A percentile compares a stretch with the other conserved stretches of the same genome.
These are phyloP conservation scores for Mesocricetus auratus DNA, from an alignment of 2,113 vertebrate genomes.

Conservation along the genomic window DNA sequence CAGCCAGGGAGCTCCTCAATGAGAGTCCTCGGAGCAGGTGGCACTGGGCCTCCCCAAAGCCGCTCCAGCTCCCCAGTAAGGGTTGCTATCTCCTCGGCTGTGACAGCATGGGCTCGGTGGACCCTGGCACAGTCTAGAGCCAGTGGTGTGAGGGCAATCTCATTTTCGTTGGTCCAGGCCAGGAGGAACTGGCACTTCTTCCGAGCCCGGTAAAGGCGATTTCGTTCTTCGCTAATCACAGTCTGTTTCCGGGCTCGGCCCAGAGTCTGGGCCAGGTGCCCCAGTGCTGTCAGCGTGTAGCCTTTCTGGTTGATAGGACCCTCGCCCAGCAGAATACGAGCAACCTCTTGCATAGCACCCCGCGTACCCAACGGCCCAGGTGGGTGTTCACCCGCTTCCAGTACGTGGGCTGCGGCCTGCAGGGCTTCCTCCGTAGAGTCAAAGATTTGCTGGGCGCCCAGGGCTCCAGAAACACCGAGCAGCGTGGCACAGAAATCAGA, in stretches of 20 bases:
- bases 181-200: slow-evolving; percentile 93
- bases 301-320: slow-evolving; percentile 69
- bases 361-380: slow-evolving; percentile 84
- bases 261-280: slow-evolving; percentile 86
- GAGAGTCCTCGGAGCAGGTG: slow-evolving; percentile 79
- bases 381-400: slow-evolving; percentile 81
- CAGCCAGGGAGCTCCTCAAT: slow-evolving; percentile 89
- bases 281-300: slow-evolving; percentile 89
- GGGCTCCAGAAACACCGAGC: slow-evolving; percentile 87
- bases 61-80: slow-evolving; percentile 85
- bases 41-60: slow-evolving; percentile 86
- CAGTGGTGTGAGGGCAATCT: slow-evolving; percentile 71
- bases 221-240: slow-evolving; percentile 75
- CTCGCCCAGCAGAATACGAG: slow-evolving; percentile 89
- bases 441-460: slow-evolving; percentile 88
- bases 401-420: slow-evolving; percentile 83
- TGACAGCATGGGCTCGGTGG: slow-evolving; percentile 77
- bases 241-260: slow-evolving; percentile 81
- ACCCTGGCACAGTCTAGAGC: slow-evolving; percentile 87
- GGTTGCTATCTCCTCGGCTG: slow-evolving; percentile 83
- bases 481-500: slow-evolving; percentile 88
- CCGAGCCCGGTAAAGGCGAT: slow-evolving; percentile 85
- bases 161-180: slow-evolving; percentile 90
- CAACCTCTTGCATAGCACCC: slow-evolving; percentile 86
- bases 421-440: slow-evolving; percentile 88